These are phyloP conservation scores for Bombyx mandarina DNA, from an alignment of 1,140 invertebrate species.

Conservation along the genomic window DNA sequence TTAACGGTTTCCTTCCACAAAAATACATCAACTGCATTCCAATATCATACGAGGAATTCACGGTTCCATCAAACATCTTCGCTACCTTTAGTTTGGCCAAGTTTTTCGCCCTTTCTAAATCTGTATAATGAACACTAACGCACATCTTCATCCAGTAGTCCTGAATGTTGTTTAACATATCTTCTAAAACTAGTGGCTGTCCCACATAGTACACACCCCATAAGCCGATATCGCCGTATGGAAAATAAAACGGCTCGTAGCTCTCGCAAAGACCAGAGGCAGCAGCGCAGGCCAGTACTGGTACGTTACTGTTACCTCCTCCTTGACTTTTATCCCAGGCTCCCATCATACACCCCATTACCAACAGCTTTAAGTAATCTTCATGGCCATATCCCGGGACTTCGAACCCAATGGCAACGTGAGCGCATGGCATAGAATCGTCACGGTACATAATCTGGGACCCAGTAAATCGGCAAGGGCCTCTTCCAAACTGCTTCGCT, in stretches of 20 bases:
- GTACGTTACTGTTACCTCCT: conserved; percentile 35
- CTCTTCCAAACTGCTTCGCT: conserved; percentile 8
- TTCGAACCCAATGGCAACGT: conserved; percentile 82
- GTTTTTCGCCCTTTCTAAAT: conserved; percentile 47
- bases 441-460: conserved; percentile 75
- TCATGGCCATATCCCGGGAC: conserved; percentile 48
- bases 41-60: conserved; percentile 86
- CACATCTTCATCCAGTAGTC: conserved; percentile 57
- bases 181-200: conserved; percentile 33
- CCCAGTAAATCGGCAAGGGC: conserved; percentile 66
- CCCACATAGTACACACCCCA: conserved; percentile 64
- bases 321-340: conserved; percentile 42
- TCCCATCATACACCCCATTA: conserved; percentile 32
- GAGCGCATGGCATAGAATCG: conserved; percentile 79
- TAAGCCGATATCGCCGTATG: conserved; percentile 52
- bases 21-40: conserved; percentile 85
- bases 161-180: conserved; percentile 43
- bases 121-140: conserved; percentile 26
- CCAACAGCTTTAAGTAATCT: conserved; percentile 31
- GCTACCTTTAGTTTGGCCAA: conserved; percentile 64
- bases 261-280: conserved; percentile 37
- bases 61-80: conserved; percentile 80
- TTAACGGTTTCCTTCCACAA: conserved; percentile 75
- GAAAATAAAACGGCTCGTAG: conserved; percentile 63
- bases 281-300: conserved; percentile 38